Conservation (phyloP, 2,113 vertebrate species). For the Ctenomys sociabilis region DNA sequence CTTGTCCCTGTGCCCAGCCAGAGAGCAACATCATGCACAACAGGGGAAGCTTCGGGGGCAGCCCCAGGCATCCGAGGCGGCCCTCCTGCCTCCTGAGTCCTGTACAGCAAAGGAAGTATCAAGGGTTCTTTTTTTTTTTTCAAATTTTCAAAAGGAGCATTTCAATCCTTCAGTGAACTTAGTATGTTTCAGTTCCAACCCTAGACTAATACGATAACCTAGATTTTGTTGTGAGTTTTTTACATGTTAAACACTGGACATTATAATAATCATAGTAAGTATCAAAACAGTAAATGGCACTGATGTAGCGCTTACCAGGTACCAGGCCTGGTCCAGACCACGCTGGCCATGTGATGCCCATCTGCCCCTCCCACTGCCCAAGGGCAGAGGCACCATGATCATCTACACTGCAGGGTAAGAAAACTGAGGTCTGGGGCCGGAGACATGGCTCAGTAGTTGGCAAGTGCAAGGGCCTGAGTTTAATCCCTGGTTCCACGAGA, state of each 20-base stretch:
- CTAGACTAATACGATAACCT: not conserved
- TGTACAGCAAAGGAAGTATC: not conserved
- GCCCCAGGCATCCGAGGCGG: constrained; percentile 37
- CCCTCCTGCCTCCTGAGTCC: not conserved
- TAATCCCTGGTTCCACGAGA: too few relatives aligned
- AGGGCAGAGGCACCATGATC: not conserved
- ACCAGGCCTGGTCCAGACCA: not conserved
- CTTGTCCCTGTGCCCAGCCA: not conserved
- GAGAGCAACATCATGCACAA: not conserved
- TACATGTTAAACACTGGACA: not conserved
- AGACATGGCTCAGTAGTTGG: too few relatives aligned
- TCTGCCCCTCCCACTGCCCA: not conserved
- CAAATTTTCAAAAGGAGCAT: not conserved
- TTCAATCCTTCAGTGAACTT: not conserved
- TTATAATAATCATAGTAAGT: not conserved
- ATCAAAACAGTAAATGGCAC: not conserved
- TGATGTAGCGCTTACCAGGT: not conserved
- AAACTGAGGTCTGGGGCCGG: too few relatives aligned
- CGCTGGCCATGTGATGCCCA: not conserved
- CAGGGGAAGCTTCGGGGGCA: not conserved
- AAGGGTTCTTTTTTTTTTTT: not conserved
- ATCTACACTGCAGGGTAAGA: not conserved
- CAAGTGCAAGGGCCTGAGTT: too few relatives aligned
- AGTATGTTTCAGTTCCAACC: not conserved
- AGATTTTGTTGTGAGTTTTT: not conserved